These are phyloP conservation scores for Heteromormyrus szaboi DNA, from an alignment of 2,797 vertebrate genomes.

Conservation along the genomic window DNA sequence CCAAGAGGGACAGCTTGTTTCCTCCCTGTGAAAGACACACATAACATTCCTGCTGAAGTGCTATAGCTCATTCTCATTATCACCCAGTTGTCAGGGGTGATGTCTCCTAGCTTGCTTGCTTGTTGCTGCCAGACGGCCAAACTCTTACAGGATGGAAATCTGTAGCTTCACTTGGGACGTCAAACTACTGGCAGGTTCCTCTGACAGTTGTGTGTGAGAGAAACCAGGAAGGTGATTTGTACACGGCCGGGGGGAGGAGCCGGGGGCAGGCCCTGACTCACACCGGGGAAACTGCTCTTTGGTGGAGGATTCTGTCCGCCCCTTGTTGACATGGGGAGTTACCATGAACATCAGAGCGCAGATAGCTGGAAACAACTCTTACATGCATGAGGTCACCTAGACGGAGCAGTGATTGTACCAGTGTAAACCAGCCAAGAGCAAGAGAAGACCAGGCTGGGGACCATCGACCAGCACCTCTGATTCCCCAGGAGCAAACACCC, in stretches of 20 bases:
- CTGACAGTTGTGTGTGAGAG: not conserved
- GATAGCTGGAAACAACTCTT: not conserved
- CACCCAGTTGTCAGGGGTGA: not conserved
- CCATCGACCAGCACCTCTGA: not conserved
- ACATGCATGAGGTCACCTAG: not conserved
- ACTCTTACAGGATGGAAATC: not conserved
- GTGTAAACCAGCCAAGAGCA: slow-evolving; percentile 25
- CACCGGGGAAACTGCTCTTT: not conserved
- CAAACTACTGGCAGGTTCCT: not conserved
- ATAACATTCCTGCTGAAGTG: not conserved
- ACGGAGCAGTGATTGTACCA: slow-evolving; percentile 27
- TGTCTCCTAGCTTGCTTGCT: not conserved
- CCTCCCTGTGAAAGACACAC: slow-evolving; percentile 14
- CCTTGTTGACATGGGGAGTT: not conserved
- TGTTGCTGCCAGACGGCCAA: not conserved
- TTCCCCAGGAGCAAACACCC: slow-evolving; percentile 15
- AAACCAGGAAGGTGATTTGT: not conserved
- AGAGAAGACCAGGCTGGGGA: slow-evolving; percentile 19
- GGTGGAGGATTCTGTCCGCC: not conserved
- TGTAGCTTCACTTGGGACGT: not conserved
- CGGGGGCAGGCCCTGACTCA: not conserved
- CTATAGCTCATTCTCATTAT: not conserved
- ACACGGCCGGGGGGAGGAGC: not conserved
- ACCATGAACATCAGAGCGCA: slow-evolving; percentile 15
- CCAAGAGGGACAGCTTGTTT: slow-evolving; percentile 31